Evolutionary conservation across 2,113 vertebrate genomes (phyloP).

Genomic region (Canis aureus): DNA sequence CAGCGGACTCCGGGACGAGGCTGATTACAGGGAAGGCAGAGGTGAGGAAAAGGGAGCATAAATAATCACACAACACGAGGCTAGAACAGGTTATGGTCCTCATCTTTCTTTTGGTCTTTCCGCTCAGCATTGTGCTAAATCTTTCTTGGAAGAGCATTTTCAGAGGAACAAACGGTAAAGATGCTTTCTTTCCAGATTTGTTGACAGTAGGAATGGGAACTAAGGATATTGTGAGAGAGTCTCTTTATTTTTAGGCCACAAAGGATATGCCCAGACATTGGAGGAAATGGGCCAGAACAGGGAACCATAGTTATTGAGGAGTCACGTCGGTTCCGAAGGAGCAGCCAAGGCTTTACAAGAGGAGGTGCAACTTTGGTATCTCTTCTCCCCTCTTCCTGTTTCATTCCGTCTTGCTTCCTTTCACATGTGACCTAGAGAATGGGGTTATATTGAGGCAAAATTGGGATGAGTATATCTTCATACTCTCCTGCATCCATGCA

Average conservation of each 20-base stretch:
- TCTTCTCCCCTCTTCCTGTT: neutral
- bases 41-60: slow-evolving; percentile 54
- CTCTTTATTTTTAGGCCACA: slow-evolving; percentile 46
- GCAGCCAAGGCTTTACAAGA: neutral
- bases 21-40: slow-evolving; percentile 65
- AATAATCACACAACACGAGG: slow-evolving; percentile 60
- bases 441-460: neutral
- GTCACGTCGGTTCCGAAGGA: neutral
- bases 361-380: neutral
- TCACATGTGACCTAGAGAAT: neutral
- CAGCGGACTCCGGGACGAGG: slow-evolving; percentile 10
- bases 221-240: neutral
- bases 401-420: slow-evolving; percentile 42
- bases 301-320: neutral
- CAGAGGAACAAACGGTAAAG: slow-evolving; percentile 12
- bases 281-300: neutral
- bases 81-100: neutral
- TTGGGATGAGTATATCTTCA: neutral
- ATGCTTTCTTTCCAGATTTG: neutral
- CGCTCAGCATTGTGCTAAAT: neutral
- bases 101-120: neutral
- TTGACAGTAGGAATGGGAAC: neutral
- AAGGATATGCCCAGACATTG: neutral
- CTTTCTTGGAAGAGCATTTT: slow-evolving; percentile 11
- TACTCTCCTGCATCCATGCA: neutral